Evolutionary conservation across 2,797 vertebrate species (phyloP), one percentile per base, ranked within the genome.

Genomic region (Eleutherodactylus coqui): DNA sequence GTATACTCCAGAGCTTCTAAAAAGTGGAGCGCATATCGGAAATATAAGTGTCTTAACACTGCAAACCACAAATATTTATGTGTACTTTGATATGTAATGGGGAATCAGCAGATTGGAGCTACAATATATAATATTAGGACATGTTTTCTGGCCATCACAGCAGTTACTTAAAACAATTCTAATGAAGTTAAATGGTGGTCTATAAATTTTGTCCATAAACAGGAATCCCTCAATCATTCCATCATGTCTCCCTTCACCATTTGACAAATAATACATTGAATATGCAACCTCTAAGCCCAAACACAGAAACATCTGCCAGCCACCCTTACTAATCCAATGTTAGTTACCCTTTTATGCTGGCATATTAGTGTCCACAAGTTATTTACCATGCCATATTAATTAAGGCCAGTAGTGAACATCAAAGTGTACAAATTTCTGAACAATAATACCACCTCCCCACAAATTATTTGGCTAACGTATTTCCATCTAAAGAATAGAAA

Each of bases 301-400:
- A 27, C 41, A 86, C 11, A 76, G 10, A 81, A 86, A 86, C 78
- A 86, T 86, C 58, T 86, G 84, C 32, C 49, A 85, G 62, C 78
- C 78, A 64, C 43, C 32, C 78, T 34, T 85, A 79, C 49, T 58
- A 60, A 80, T 86, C 24, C 67, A 36, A 29, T 27, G 47, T 32
- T 67, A 47, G 47, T 32, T 67, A 47, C 19, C 79, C 70, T 76
- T 82, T 86, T 80, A 64, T 82, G 70, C 41, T 67, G 45, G 16
- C 41, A 62, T 82, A 72, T 34, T n/a, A 67, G 45, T 67, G 64
- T 75, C 82, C 60, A 24, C 19, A 47, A 81, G 43, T 62, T 29
- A 8, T 81, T 79, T 75, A 64, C 75, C 64, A 75, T 49, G n/a
- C 45, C 53, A 21, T 43, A 79, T 60, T 79, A 43, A 85, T 80